These are phyloP conservation scores for Verasper variegatus DNA, from an alignment of 2,113 vertebrate genomes.

Conservation along the genomic window DNA sequence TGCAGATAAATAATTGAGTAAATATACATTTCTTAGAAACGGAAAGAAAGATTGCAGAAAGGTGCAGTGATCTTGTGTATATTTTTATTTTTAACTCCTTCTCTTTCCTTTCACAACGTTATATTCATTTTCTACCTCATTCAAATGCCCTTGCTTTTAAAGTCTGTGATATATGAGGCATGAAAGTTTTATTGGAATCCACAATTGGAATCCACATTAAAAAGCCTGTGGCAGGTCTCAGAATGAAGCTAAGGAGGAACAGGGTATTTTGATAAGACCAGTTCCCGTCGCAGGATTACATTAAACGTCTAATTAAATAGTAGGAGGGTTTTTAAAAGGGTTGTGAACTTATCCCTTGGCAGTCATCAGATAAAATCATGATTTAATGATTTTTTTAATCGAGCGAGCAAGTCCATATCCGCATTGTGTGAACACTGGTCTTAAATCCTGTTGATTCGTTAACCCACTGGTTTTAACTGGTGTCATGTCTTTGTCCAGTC, in stretches of 20 bases:
- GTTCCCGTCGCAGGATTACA: slow-evolving; percentile 12
- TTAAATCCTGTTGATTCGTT: background rate
- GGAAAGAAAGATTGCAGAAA: too few species aligned
- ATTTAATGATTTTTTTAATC: slow-evolving; percentile 4
- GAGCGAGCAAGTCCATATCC: background rate
- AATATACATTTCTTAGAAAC: too few species aligned
- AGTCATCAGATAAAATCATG: slow-evolving; percentile 7
- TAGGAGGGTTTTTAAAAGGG: background rate
- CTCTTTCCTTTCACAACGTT: too few species aligned
- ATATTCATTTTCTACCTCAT: background rate
- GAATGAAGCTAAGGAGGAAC: background rate
- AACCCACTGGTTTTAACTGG: background rate
- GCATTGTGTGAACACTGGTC: background rate
- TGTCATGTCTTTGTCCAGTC: slow-evolving; percentile 72
- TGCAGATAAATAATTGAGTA: too few species aligned
- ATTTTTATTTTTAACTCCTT: background rate
- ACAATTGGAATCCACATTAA: slow-evolving; percentile 17
- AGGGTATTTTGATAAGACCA: slow-evolving; percentile 10
- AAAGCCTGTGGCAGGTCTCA: slow-evolving; percentile 7
- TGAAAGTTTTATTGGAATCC: slow-evolving; percentile 15
- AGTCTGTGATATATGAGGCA: background rate
- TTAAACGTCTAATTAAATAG: slow-evolving; percentile 13
- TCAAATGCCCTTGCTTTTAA: background rate
- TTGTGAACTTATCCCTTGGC: background rate
- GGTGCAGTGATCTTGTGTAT: too few species aligned